A percentile compares a stretch with the other conserved stretches of the same genome.
phyloP scores from a whole-genome alignment of 2,797 vertebrate genomes.

The Mallotus villosus region DNA sequence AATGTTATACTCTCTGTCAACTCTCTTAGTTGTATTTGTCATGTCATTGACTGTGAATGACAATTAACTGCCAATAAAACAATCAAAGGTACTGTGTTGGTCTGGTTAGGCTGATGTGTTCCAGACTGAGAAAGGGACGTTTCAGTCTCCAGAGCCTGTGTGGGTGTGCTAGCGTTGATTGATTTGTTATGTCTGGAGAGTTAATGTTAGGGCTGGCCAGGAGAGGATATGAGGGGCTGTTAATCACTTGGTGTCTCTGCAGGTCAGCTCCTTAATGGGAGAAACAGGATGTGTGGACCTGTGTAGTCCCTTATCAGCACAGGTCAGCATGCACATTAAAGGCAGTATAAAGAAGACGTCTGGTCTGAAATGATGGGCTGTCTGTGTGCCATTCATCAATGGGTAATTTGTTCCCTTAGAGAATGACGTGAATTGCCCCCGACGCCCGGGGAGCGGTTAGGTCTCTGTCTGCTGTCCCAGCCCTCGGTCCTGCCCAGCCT shows the following conservation, averaged over 20 bases:
- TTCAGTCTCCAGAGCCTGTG: constrained; percentile 24
- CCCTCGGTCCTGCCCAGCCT: constrained; percentile 49
- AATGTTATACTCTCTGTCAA: constrained; percentile 37
- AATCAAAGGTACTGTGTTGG: constrained; percentile 28
- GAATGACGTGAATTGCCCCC: constrained; percentile 37
- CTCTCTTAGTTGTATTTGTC: constrained; percentile 50
- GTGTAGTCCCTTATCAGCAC: constrained; percentile 34
- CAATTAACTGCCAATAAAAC: constrained; percentile 66
- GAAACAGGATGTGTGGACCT: constrained; percentile 23
- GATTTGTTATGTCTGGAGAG: neutral
- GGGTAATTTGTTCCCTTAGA: constrained; percentile 24
- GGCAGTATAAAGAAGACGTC: constrained; percentile 17
- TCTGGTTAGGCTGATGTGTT: constrained; percentile 26
- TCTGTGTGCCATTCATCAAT: constrained; percentile 42
- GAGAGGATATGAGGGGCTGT: too few species aligned
- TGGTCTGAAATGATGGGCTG: constrained; percentile 30
- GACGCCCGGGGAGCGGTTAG: constrained; percentile 27
- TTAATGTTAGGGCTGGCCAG: neutral
- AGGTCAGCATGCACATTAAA: constrained; percentile 11
- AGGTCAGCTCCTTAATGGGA: constrained; percentile 26
- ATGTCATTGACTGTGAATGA: constrained; percentile 41
- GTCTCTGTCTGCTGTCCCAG: constrained; percentile 31
- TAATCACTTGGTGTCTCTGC: neutral
- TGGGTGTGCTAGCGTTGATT: neutral
- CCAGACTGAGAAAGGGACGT: neutral